Evolutionary conservation across 1,140 invertebrate species (phyloP), one percentile per base, ranked within the genome.

Genomic region (Trichoplusia ni): DNA sequence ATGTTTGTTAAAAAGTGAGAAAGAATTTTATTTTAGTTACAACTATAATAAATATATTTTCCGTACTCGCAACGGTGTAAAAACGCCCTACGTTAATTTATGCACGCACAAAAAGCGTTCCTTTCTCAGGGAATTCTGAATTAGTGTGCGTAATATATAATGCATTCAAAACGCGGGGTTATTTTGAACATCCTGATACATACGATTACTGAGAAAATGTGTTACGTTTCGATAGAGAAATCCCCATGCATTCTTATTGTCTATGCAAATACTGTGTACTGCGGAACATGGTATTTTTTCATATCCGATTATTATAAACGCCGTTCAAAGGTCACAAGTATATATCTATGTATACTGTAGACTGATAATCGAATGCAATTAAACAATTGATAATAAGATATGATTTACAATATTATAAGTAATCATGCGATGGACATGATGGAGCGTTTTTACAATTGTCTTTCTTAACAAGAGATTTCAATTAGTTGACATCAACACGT

Each of bases 171-270:
- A 67, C 16, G 42, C 29, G 54, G 69, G 67, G 65, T 68, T 60
- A 67, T 73, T 71, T 72, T 14, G 40, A 71, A 80, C 79, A 84
- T 79, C 82, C 80, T 82, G 78, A 77, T 79, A 65, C 54, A 69
- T 53, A 69, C 54, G 69, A 75, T 78, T 84, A 84, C 86, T 77
- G 53, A 75, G 81, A 86, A 86, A 47, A 72, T 54, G 51, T 58
- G 66, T 66, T 69, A 66, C 53, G 29, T 31, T 67, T 67, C 46
- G 37, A 47, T 53, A 54, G 72, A 79, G 77, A 80, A 86, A 83
- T 85, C 71, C 84, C 85, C 83, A 64, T 68, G 54, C 58, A 16
- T 69, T 71, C 68, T 81, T 73, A 86, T 88, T 89, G 77, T 84
- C 63, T 77, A 84, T 84, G 78, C 74, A 82, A 82, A 86, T 86